A percentile compares a stretch with the other conserved stretches of the same genome.
Conservation (phyloP, 2,113 vertebrate species). For the mouse (Mus musculus) region GRCm39 chr8:22460501-22461000, state of each 20-base stretch:
- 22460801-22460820: background rate
- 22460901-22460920: background rate
- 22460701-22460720: background rate
- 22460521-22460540: background rate
- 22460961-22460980: background rate
- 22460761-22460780: background rate
- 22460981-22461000: background rate
- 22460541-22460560: background rate
- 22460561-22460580: conserved; percentile 13
- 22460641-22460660: background rate
- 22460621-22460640: background rate
- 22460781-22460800: background rate
- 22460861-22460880: background rate
- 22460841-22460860: background rate
- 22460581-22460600: background rate
- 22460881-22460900: background rate
- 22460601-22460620: background rate
- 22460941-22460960: background rate
- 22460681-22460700: background rate
- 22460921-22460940: background rate
- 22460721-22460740: background rate
- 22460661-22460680: background rate
- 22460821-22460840: background rate
- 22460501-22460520: background rate
- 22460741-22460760: background rate